phyloP scores from a whole-genome alignment of 2,797 vertebrate species.

The Limosa lapponica region DNA sequence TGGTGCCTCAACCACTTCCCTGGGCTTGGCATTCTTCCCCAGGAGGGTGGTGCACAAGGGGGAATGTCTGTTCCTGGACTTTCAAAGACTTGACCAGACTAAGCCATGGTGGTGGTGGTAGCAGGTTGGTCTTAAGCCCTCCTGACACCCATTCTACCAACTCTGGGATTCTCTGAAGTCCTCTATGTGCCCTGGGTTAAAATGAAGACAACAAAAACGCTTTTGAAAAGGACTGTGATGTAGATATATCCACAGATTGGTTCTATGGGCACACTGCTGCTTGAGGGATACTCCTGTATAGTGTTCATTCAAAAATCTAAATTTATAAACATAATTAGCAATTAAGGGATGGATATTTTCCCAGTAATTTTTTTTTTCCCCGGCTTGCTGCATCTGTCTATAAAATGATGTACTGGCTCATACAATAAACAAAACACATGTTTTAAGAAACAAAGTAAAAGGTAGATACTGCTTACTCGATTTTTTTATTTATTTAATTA shows the following conservation, averaged over 20 bases:
- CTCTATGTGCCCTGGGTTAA: too few relatives aligned
- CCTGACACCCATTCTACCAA: too few relatives aligned
- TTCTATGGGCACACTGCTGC: background rate
- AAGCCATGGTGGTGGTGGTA: too few relatives aligned
- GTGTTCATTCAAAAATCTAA: background rate
- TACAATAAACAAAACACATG: background rate
- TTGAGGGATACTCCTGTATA: background rate
- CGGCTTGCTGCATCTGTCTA: background rate
- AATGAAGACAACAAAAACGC: background rate
- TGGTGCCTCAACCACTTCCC: too few relatives aligned
- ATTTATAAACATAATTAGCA: background rate
- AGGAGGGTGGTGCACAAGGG: too few relatives aligned
- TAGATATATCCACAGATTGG: background rate
- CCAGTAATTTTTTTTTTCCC: background rate
- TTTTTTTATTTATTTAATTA: background rate
- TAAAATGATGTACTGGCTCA: background rate
- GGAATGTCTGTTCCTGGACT: too few relatives aligned
- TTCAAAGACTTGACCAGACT: too few relatives aligned
- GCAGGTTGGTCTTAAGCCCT: too few relatives aligned
- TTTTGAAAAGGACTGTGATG: background rate
- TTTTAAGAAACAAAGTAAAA: background rate
- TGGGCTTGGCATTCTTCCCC: too few relatives aligned
- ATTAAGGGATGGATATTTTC: background rate
- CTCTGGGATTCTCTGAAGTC: too few relatives aligned
- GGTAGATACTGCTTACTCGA: background rate